Conservation (phyloP, 2,888 invertebrate species). For the Sesamia inferens region DNA sequence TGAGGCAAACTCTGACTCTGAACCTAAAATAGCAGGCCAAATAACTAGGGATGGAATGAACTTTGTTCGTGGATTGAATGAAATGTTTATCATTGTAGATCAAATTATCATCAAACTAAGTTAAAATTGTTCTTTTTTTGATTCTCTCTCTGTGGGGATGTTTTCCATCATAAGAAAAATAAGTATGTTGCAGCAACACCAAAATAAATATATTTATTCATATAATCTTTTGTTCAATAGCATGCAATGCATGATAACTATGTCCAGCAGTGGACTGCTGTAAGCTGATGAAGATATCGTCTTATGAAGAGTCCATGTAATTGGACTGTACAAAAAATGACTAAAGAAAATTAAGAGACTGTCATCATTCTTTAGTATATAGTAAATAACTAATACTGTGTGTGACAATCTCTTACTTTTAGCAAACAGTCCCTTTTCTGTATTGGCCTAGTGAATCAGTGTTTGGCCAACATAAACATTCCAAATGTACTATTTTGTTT, state of each 20-base stretch:
- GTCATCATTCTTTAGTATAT: too few species aligned
- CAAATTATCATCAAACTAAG: neutral
- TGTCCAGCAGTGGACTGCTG: neutral
- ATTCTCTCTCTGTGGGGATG: too few species aligned
- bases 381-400: too few species aligned
- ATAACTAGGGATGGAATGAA: neutral
- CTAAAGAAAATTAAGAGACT: too few species aligned
- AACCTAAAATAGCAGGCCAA: conserved; percentile 43
- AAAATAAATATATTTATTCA: too few species aligned
- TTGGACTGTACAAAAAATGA: too few species aligned
- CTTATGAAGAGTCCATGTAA: neutral
- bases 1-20: conserved; percentile 27
- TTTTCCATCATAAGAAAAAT: too few species aligned
- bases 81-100: neutral
- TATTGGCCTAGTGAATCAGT: neutral
- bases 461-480: neutral
- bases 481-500: neutral
- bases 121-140: too few species aligned
- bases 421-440: neutral
- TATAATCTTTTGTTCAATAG: too few species aligned
- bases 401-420: too few species aligned
- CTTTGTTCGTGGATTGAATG: neutral
- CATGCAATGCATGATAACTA: neutral
- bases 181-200: too few species aligned
- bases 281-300: neutral